Percentiles rank a stretch among this genome's conserved stretches.
Conservation (phyloP, 2,888 invertebrate genomes). For the Taenaris catops region DNA sequence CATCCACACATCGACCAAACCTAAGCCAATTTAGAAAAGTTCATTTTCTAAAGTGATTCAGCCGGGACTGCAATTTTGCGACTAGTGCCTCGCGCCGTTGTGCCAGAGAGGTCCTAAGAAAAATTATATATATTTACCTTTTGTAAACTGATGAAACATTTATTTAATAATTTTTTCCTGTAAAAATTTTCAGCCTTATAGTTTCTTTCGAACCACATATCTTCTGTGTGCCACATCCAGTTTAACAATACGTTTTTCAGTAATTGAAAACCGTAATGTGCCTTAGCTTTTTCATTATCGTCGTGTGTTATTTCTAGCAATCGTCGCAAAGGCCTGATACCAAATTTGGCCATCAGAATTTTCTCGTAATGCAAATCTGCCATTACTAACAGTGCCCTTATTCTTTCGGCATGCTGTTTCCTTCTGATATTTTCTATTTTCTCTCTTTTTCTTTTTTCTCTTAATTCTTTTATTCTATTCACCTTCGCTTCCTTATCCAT, state of each 20-base stretch:
- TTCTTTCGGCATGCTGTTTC: slow-evolving; percentile 70
- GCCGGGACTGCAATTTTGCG: no score
- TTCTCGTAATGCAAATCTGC: slow-evolving; percentile 72
- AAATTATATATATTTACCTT: slow-evolving; percentile 38
- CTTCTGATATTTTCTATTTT: slow-evolving; percentile 81
- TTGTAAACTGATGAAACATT: slow-evolving; percentile 66
- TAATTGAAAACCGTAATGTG: slow-evolving; percentile 61
- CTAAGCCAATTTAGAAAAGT: no score
- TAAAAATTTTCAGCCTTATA: slow-evolving; percentile 78
- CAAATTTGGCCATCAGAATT: slow-evolving; percentile 53
- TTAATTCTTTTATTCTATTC: slow-evolving; percentile 79
- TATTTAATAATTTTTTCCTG: slow-evolving; percentile 64
- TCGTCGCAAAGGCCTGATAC: slow-evolving; percentile 49
- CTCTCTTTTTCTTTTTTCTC: slow-evolving; percentile 80
- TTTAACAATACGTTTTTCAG: slow-evolving; percentile 68
- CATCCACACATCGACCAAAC: no score
- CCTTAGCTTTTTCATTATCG: slow-evolving; percentile 63
- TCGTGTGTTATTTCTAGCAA: slow-evolving; percentile 52
- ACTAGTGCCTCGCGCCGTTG: no score
- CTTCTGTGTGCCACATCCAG: slow-evolving; percentile 76
- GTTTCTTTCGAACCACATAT: slow-evolving; percentile 71
- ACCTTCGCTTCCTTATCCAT: slow-evolving; percentile 82
- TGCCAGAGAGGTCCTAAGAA: no score
- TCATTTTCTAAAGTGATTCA: no score
- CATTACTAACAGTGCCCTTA: slow-evolving; percentile 68